These are phyloP conservation scores for Aphidoletes aphidimyza DNA, from an alignment of 2,888 invertebrate genomes.

Conservation along the genomic window DNA sequence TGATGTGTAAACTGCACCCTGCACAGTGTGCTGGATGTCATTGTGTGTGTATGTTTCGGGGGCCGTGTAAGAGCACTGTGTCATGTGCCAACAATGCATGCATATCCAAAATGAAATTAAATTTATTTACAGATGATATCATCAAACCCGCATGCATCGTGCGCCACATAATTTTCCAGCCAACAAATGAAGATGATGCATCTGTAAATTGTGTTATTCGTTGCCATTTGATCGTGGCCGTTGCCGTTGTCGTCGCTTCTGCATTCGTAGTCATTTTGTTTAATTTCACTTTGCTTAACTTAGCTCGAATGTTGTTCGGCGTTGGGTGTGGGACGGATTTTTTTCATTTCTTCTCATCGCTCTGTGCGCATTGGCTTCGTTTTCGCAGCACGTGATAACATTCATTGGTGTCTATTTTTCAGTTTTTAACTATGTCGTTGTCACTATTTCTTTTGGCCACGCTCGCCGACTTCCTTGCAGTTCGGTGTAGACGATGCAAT, in stretches of 20 bases:
- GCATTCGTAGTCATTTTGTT: background rate
- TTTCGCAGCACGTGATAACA: constrained; percentile 9
- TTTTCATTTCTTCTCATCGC: background rate
- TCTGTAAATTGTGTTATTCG: constrained; percentile 18
- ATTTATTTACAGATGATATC: constrained; percentile 44
- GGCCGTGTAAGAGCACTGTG: background rate
- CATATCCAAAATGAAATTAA: background rate
- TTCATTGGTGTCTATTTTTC: constrained; percentile 35
- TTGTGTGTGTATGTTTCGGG: too few species aligned
- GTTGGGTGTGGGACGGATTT: too few species aligned
- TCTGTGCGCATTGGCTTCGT: background rate
- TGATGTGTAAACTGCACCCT: too few species aligned
- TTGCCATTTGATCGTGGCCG: background rate
- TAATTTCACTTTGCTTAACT: constrained; percentile 13
- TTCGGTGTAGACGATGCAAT: background rate
- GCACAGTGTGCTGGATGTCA: too few species aligned
- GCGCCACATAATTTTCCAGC: constrained; percentile 5
- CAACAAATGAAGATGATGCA: constrained; percentile 42
- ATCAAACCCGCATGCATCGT: constrained; percentile 42
- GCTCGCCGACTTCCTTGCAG: background rate
- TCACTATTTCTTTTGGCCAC: constrained; percentile 37
- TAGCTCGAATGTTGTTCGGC: background rate
- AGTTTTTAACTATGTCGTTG: constrained; percentile 46
- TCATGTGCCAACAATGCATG: background rate
- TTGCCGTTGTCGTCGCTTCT: background rate